Base-by-base conservation (phyloP, 2,888 invertebrate species). In the Drosophila vallismaia region DNA sequence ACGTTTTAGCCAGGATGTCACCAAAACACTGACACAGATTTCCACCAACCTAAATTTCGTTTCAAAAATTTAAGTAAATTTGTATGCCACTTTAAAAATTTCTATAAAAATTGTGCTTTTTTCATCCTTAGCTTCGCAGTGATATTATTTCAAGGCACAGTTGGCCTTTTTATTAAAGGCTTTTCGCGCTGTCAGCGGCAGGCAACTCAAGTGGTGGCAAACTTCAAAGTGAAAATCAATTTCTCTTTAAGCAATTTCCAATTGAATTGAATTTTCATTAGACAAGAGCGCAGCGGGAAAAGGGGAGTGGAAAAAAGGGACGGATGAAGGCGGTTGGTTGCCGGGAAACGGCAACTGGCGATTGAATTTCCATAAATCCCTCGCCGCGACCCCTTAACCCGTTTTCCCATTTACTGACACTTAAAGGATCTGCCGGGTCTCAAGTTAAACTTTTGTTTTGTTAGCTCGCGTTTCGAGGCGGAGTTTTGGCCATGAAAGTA, bases 181-280 rank as follows among this genome's bases (percentile, higher is more conserved):
- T 10, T 38, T 63, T 19, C 36, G 29, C 52, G 8, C 46, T 67
- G 72, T 75, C 82, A 72, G 28, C 48, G 59, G 59, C 75, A 83
- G 58, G 46, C 29, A 50, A 58, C 68, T 24, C 51, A 51, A 28
- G 46, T 51, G 45, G 46, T 36, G 28, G 45, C 44, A 29, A 62
- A 74, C 72, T 74, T 78, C 74, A 80, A 81, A 81, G 74, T 66
- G 79, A 70, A 77, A 76, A 82, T 81, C 79, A 76, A 79, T 74
- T 77, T 73, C 63, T 71, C 64, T 59, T 82, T 69, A 77, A 86
- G 73, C 86, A 70, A 67, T 76, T 85, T 74, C 51, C 60, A 77
- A 75, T 70, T 57, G 68, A 79, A 82, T 85, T 76, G 78, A 74
- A 71, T 86, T 77, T 82, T 74, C 79, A 77, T 74, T 79, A 68